These are phyloP conservation scores for Shargacucullia verbasci DNA, from an alignment of 2,888 invertebrate species.

Conservation along the genomic window DNA sequence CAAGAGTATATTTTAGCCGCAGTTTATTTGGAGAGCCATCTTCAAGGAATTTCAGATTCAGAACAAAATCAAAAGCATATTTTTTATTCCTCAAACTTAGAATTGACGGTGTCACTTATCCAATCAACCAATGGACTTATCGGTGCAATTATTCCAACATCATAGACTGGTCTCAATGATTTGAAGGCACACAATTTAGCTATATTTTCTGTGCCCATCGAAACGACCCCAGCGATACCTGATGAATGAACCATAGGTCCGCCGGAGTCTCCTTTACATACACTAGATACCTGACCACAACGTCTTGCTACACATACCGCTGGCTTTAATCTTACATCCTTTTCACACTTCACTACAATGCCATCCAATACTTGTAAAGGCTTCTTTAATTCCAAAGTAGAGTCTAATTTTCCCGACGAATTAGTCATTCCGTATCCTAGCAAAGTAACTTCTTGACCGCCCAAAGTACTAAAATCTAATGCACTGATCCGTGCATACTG, in stretches of 20 bases:
- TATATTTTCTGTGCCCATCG: neutral
- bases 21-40: no score
- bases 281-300: neutral
- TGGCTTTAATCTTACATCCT: neutral
- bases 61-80: no score
- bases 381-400: neutral
- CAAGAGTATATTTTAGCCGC: no score
- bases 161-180: neutral
- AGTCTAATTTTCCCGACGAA: accelerated
- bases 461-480: constrained; percentile 15
- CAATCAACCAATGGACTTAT: constrained; percentile 10
- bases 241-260: constrained; percentile 32
- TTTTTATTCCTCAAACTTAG: no score
- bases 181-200: neutral
- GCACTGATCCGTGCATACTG: constrained; percentile 26
- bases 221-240: constrained; percentile 27
- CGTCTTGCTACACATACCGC: constrained; percentile 28
- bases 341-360: constrained; percentile 7
- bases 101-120: constrained; percentile 1
- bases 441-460: constrained; percentile 22
- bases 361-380: constrained; percentile 30
- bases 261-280: constrained; percentile 35
- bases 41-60: no score
- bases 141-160: constrained; percentile 6
- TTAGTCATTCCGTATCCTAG: constrained; percentile 27